These are phyloP conservation scores for Jaculus jaculus DNA, from an alignment of 2,113 vertebrate species.

Conservation along the genomic window DNA sequence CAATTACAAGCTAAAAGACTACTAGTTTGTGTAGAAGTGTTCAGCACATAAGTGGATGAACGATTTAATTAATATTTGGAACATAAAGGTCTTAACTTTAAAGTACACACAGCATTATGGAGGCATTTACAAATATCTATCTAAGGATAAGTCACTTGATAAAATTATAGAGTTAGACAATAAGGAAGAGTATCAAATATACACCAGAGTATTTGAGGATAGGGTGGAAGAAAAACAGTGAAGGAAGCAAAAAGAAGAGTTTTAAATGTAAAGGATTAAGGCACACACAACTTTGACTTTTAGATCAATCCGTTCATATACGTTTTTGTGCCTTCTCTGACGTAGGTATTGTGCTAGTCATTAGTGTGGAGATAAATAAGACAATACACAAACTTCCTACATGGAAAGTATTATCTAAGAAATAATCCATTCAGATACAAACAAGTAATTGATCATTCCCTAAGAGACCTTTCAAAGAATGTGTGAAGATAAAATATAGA, in stretches of 20 bases:
- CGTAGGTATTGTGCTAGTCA: not conserved
- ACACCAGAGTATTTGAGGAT: not conserved
- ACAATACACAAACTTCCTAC: not conserved
- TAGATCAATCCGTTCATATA: not conserved
- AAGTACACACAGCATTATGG: not conserved
- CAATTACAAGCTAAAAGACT: not conserved
- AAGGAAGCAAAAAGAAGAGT: not conserved
- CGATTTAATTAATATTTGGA: not conserved
- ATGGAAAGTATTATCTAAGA: not conserved
- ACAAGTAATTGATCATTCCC: not conserved
- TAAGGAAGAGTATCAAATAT: not conserved
- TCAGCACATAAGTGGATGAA: not conserved
- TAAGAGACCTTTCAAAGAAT: constrained; percentile 23
- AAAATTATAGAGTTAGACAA: constrained; percentile 2
- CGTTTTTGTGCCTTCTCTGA: not conserved
- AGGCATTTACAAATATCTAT: not conserved
- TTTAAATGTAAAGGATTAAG: constrained; percentile 7
- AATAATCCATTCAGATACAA: constrained; percentile 35
- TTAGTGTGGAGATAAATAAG: not conserved
- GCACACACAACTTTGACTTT: not conserved
- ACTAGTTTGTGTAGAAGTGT: not conserved
- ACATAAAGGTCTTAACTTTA: constrained; percentile 1
- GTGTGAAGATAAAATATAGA: not conserved
- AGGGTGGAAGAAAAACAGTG: no score
- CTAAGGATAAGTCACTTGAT: not conserved